Conservation (phyloP, 2,888 invertebrate species). For the Eledone cirrhosa region DNA sequence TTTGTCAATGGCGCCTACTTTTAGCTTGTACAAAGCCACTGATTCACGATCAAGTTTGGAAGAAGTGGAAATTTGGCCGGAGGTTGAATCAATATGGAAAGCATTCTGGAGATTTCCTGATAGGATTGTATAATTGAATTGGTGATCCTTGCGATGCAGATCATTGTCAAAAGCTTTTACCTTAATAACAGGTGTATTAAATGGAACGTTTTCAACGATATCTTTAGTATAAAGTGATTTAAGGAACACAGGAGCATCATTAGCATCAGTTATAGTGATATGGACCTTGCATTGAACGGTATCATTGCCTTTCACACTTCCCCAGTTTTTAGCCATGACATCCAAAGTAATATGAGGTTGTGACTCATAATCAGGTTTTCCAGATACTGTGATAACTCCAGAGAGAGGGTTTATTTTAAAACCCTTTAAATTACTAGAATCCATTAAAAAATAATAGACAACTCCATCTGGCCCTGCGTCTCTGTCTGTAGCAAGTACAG, state of each 20-base stretch:
- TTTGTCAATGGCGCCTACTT: slow-evolving; percentile 56
- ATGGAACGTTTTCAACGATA: slow-evolving; percentile 86
- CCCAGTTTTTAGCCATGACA: slow-evolving; percentile 92
- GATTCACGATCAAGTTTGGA: slow-evolving; percentile 57
- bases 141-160: slow-evolving; percentile 47
- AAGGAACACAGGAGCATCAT: slow-evolving; percentile 94
- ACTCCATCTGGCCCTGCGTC: slow-evolving; percentile 59
- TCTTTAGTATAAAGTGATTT: slow-evolving; percentile 79
- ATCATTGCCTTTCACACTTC: slow-evolving; percentile 92
- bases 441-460: slow-evolving; percentile 90
- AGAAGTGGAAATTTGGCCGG: slow-evolving; percentile 51
- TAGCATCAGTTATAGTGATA: slow-evolving; percentile 92
- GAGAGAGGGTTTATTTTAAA: slow-evolving; percentile 83
- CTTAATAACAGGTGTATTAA: slow-evolving; percentile 83
- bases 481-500: slow-evolving; percentile 53
- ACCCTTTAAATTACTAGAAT: slow-evolving; percentile 90
- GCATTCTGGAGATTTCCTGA: slow-evolving; percentile 45
- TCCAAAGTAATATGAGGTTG: slow-evolving; percentile 71
- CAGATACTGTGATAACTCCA: slow-evolving; percentile 84
- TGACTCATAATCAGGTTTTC: slow-evolving; percentile 71
- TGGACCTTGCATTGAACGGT: slow-evolving; percentile 95
- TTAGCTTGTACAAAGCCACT: slow-evolving; percentile 48
- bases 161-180: slow-evolving; percentile 76
- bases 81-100: slow-evolving; percentile 47
- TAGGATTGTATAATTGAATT: slow-evolving; percentile 54